A percentile compares a stretch with the other conserved stretches of the same genome.
These are phyloP conservation scores for Eustalomyia histrio DNA, from an alignment of 2,888 invertebrate species.

Conservation along the genomic window DNA sequence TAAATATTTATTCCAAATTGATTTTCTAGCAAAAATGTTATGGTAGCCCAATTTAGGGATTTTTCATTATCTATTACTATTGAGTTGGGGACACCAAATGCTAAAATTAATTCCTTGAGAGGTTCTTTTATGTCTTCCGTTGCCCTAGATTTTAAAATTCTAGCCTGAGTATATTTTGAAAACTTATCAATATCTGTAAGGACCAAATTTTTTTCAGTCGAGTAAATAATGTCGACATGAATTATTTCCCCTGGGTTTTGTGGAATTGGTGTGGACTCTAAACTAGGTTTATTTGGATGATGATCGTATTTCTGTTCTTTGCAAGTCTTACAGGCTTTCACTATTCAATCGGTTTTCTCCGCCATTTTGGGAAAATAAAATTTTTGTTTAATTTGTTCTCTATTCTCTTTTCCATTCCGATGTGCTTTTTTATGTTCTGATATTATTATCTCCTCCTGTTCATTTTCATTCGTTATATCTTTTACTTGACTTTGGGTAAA, in stretches of 20 bases:
- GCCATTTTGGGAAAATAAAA: background rate
- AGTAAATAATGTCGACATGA: no score
- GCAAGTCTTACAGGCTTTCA: no score
- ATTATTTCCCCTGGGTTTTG: no score
- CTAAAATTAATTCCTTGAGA: slow-evolving; percentile 53
- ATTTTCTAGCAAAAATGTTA: slow-evolving; percentile 58
- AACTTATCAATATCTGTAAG: slow-evolving; percentile 60
- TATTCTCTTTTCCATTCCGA: slow-evolving; percentile 49
- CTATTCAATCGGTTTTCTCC: no score
- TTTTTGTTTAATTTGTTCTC: slow-evolving; percentile 35
- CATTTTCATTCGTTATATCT: slow-evolving; percentile 7
- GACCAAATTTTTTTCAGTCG: background rate
- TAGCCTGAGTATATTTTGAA: slow-evolving; percentile 48
- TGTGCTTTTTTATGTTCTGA: slow-evolving; percentile 29
- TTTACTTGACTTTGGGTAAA: slow-evolving; percentile 39
- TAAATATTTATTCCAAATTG: slow-evolving; percentile 59
- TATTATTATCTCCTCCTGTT: slow-evolving; percentile 26
- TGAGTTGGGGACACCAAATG: slow-evolving; percentile 58
- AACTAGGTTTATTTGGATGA: no score
- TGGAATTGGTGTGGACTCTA: no score
- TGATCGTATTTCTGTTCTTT: no score
- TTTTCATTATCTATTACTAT: slow-evolving; percentile 67
- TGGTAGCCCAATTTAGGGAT: slow-evolving; percentile 60
- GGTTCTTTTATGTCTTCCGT: slow-evolving; percentile 37
- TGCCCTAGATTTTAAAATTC: slow-evolving; percentile 43